Evolutionary conservation across 1,140 invertebrate species (phyloP).

Genomic region (Caenorhabditis brenneri): DNA sequence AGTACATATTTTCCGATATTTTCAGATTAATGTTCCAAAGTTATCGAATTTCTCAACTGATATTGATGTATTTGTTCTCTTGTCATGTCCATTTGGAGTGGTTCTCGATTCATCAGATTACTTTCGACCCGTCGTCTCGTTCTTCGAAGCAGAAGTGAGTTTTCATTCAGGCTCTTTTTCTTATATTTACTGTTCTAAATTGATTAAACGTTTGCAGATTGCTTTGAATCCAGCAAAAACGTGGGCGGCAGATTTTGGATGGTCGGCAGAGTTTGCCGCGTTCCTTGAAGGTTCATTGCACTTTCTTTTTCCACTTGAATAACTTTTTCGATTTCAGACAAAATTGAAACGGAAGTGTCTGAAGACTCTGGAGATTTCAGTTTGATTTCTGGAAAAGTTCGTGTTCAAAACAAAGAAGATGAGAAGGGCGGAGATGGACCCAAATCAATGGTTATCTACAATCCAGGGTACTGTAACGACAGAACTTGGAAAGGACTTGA

Average conservation of each 20-base stretch:
- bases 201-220: slow-evolving; percentile 45
- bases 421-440: not conserved
- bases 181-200: not conserved
- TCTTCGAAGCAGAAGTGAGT: slow-evolving; percentile 57
- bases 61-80: slow-evolving; percentile 57
- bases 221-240: slow-evolving; percentile 55
- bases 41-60: slow-evolving; percentile 57
- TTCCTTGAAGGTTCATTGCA: slow-evolving; percentile 50
- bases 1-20: not conserved
- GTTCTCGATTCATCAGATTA: slow-evolving; percentile 56
- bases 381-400: slow-evolving; percentile 48
- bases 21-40: slow-evolving; percentile 58
- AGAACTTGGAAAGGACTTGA: slow-evolving; percentile 53
- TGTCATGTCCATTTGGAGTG: slow-evolving; percentile 59
- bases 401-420: slow-evolving; percentile 15
- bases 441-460: slow-evolving; percentile 42
- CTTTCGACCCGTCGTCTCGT: slow-evolving; percentile 54
- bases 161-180: not conserved
- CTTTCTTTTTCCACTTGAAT: not conserved
- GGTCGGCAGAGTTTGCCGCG: slow-evolving; percentile 57
- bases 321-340: slow-evolving; percentile 38
- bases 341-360: slow-evolving; percentile 36
- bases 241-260: slow-evolving; percentile 53
- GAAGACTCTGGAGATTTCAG: slow-evolving; percentile 46
- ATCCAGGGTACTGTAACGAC: slow-evolving; percentile 55